Evolutionary conservation across 2,113 vertebrate species (phyloP).

Genomic region (Limnothrissa miodon): DNA sequence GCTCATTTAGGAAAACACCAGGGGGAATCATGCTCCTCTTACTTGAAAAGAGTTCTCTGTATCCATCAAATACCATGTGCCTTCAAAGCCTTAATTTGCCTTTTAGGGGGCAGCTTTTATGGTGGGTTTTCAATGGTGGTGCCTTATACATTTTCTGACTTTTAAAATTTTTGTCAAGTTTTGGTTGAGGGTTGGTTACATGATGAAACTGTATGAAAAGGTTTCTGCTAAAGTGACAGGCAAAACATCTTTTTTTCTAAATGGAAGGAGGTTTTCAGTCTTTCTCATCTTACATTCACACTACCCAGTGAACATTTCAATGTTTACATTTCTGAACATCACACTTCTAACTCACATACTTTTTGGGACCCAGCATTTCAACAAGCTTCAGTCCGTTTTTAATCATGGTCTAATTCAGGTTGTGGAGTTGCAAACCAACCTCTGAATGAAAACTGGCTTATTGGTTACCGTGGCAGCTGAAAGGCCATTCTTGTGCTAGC

Average conservation of each 20-base stretch:
- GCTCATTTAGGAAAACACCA: neutral
- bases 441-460: constrained; percentile 18
- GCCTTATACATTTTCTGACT: neutral
- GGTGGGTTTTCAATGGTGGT: neutral
- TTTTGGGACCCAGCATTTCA: neutral
- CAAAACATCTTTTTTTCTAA: neutral
- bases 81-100: neutral
- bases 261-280: neutral
- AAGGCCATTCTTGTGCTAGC: neutral
- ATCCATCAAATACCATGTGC: neutral
- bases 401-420: neutral
- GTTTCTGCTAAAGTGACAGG: neutral
- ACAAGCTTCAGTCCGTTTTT: neutral
- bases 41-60: neutral
- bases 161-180: neutral
- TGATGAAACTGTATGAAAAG: neutral
- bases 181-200: neutral
- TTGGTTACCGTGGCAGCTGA: constrained; percentile 1
- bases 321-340: neutral
- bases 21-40: neutral
- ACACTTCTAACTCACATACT: neutral
- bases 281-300: neutral
- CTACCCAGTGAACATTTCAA: neutral
- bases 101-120: neutral
- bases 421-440: neutral